Evolutionary conservation across 2,888 invertebrate genomes (phyloP).

Genomic region (Machimus atricapillus): DNA sequence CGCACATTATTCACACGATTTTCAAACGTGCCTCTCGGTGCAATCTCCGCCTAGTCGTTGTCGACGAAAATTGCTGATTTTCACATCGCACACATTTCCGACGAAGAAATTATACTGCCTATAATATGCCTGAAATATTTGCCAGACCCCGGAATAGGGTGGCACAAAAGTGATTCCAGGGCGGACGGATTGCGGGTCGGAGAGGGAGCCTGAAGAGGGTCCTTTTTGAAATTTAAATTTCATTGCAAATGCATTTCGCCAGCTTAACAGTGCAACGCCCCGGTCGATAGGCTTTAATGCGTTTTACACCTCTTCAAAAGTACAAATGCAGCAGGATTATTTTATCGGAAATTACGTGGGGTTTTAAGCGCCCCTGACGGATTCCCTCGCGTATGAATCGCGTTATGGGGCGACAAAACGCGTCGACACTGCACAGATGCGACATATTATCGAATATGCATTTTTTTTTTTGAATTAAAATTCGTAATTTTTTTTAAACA

Average conservation of each 20-base stretch:
- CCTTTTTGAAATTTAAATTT: not conserved
- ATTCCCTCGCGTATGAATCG: not conserved
- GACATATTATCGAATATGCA: not conserved
- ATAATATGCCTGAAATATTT: not conserved
- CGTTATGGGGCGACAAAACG: not conserved
- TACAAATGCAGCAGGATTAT: not conserved
- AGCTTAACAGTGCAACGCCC: not conserved
- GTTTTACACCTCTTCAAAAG: not conserved
- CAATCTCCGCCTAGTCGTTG: not conserved
- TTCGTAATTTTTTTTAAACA: not conserved
- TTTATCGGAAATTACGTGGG: conserved; percentile 19
- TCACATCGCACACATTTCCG: not conserved
- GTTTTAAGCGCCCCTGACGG: not conserved
- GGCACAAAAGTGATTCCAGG: not conserved
- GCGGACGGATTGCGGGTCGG: not conserved
- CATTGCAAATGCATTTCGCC: not conserved
- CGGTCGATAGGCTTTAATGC: not conserved
- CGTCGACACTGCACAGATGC: not conserved
- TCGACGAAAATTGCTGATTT: not conserved
- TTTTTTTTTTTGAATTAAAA: not conserved
- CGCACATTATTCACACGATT: not conserved
- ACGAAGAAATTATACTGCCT: not conserved
- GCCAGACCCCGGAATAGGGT: not conserved
- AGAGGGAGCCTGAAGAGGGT: not conserved
- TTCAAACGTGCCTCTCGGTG: not conserved